Percentiles rank a stretch among this genome's conserved stretches.
phyloP scores from a whole-genome alignment of 2,797 vertebrate species.

The Enteromius fasciolatus region DNA sequence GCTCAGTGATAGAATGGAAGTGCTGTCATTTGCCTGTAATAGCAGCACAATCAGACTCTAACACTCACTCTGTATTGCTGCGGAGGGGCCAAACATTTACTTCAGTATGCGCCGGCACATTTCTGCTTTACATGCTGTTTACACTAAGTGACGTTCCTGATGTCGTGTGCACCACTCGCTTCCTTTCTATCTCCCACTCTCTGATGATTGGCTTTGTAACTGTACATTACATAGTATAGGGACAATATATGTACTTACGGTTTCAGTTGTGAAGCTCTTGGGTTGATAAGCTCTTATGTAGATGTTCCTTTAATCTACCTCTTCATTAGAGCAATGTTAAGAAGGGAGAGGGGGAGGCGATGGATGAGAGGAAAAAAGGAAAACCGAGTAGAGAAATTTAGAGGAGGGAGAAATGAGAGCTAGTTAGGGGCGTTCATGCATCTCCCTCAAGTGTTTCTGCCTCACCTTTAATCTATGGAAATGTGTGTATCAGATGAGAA shows the following conservation, averaged over 20 bases:
- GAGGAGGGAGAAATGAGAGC: conserved; percentile 31
- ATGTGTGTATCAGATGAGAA: conserved; percentile 77
- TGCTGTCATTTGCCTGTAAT: conserved; percentile 81
- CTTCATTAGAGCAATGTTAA: conserved; percentile 23
- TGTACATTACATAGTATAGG: conserved; percentile 36
- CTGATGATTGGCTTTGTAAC: conserved; percentile 26
- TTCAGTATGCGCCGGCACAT: conserved; percentile 55
- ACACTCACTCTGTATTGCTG: conserved; percentile 58
- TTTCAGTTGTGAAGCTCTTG: conserved; percentile 41
- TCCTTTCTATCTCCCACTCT: background rate
- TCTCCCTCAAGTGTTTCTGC: conserved; percentile 66
- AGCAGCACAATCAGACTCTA: conserved; percentile 78
- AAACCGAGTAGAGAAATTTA: conserved; percentile 20
- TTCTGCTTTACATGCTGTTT: conserved; percentile 73
- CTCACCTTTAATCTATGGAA: conserved; percentile 82
- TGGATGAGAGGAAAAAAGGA: conserved; percentile 7
- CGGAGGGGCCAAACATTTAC: conserved; percentile 61
- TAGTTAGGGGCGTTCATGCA: conserved; percentile 48
- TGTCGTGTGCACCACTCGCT: background rate
- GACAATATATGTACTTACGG: conserved; percentile 32
- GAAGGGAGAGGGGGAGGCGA: conserved; percentile 16
- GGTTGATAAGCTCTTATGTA: conserved; percentile 54
- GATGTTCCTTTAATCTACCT: conserved; percentile 60
- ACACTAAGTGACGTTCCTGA: conserved; percentile 55
- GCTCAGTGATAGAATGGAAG: conserved; percentile 72